phyloP scores from a whole-genome alignment of 2,888 invertebrate species.

The Drosophila infuscata region DNA sequence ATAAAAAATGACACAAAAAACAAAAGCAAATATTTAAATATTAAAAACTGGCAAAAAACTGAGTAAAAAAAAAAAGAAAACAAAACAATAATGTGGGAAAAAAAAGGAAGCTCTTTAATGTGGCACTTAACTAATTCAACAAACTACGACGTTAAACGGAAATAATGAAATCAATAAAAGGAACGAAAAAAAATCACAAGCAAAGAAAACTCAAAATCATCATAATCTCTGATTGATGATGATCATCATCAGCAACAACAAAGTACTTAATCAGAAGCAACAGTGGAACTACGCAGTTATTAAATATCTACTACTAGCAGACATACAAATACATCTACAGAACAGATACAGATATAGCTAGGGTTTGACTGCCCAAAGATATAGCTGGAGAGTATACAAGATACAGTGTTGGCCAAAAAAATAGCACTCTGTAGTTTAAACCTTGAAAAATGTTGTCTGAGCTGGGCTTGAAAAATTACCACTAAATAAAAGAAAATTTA shows the following conservation, averaged over 20 bases:
- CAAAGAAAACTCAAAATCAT: slow-evolving; percentile 67
- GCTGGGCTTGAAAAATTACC: neutral
- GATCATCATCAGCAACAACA: slow-evolving; percentile 19
- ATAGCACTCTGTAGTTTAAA: neutral
- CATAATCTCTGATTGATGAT: slow-evolving; percentile 21
- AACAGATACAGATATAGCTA: slow-evolving; percentile 19
- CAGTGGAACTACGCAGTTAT: slow-evolving; percentile 67
- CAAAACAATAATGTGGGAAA: slow-evolving; percentile 36
- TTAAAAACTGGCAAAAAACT: slow-evolving; percentile 18
- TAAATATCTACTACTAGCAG: slow-evolving; percentile 25
- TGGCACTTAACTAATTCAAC: slow-evolving; percentile 79
- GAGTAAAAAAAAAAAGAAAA: slow-evolving; percentile 6
- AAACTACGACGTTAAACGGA: slow-evolving; percentile 66
- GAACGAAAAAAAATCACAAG: slow-evolving; percentile 33
- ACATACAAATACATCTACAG: slow-evolving; percentile 9
- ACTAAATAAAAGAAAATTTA: neutral
- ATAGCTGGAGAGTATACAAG: neutral
- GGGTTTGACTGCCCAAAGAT: slow-evolving; percentile 3
- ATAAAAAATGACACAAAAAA: slow-evolving; percentile 32
- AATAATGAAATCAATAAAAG: slow-evolving; percentile 63
- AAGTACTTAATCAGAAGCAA: slow-evolving; percentile 38
- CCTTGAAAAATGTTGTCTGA: neutral
- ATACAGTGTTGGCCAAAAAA: neutral
- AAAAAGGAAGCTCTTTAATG: slow-evolving; percentile 53
- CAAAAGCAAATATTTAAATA: slow-evolving; percentile 59